Conservation (phyloP, 2,113 vertebrate genomes). For the Mobula birostris region DNA sequence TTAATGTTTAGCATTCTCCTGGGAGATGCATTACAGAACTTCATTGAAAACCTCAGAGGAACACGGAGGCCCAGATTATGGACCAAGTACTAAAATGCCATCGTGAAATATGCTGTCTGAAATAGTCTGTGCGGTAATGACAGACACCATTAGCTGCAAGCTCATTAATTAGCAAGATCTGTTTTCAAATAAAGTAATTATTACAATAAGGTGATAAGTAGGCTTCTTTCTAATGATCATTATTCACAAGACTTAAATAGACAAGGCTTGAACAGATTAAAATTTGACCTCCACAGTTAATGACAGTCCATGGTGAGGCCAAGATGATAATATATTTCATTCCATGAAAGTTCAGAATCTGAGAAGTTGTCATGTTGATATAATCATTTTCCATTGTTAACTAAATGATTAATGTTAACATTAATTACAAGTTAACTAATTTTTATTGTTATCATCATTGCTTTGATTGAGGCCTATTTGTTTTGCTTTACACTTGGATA, state of each 20-base stretch:
- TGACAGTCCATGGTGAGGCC: neutral
- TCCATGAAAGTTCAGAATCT: neutral
- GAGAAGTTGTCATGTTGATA: neutral
- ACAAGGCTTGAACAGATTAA: constrained; percentile 23
- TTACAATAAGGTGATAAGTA: constrained; percentile 35
- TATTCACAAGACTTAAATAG: constrained; percentile 26
- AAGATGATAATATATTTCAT: neutral
- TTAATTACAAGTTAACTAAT: neutral
- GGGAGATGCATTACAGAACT: constrained; percentile 10
- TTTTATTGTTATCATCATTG: neutral
- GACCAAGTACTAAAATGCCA: constrained; percentile 11
- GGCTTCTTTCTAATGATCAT: constrained; percentile 29
- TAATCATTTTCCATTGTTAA: neutral
- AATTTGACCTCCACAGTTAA: neutral
- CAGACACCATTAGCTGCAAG: constrained; percentile 33
- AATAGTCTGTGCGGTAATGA: constrained; percentile 16
- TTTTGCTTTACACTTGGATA: constrained; percentile 2
- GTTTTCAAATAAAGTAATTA: constrained; percentile 35
- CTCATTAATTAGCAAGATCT: constrained; percentile 34
- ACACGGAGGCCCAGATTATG: neutral
- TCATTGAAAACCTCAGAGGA: constrained; percentile 23
- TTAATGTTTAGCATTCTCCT: constrained; percentile 22
- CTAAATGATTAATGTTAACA: neutral
- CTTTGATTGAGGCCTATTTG: constrained; percentile 14
- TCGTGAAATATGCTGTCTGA: constrained; percentile 29